Evolutionary conservation across 1,140 invertebrate species (phyloP).

Genomic region (Arion vulgaris): DNA sequence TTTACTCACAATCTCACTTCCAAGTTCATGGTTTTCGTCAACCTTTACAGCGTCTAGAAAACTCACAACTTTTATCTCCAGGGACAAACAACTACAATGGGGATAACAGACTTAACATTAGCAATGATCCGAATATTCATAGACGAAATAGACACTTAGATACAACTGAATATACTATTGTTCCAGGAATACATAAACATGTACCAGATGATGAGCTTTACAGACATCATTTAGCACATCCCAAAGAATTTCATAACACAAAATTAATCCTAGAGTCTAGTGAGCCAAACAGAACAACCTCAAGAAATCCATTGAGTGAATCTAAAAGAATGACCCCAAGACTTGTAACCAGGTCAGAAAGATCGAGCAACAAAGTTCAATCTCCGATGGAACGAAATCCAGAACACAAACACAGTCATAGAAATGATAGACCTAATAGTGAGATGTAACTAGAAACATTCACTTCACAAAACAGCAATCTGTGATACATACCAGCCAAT

Average conservation of each 20-base stretch:
- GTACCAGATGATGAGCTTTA: not conserved
- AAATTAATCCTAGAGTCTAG: not conserved
- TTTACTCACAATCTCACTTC: not conserved
- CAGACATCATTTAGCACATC: not conserved
- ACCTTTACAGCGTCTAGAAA: conserved; percentile 19
- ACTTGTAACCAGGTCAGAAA: not conserved
- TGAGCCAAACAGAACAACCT: not conserved
- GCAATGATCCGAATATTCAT: not conserved
- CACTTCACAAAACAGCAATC: not conserved
- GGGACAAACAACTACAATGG: not conserved
- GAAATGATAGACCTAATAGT: not conserved
- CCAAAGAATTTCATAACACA: not conserved
- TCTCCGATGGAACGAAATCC: not conserved
- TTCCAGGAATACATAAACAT: not conserved
- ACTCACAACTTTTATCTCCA: conserved; percentile 9
- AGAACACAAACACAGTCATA: not conserved
- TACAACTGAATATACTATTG: not conserved
- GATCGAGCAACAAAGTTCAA: not conserved
- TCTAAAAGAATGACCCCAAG: not conserved
- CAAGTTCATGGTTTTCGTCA: not conserved
- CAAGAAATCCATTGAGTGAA: not conserved
- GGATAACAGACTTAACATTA: not conserved
- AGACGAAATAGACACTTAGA: not conserved
- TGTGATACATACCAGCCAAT: not conserved
- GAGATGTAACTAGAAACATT: not conserved